These are phyloP conservation scores for Caloenas nicobarica DNA, from an alignment of 2,113 vertebrate species.

Conservation along the genomic window DNA sequence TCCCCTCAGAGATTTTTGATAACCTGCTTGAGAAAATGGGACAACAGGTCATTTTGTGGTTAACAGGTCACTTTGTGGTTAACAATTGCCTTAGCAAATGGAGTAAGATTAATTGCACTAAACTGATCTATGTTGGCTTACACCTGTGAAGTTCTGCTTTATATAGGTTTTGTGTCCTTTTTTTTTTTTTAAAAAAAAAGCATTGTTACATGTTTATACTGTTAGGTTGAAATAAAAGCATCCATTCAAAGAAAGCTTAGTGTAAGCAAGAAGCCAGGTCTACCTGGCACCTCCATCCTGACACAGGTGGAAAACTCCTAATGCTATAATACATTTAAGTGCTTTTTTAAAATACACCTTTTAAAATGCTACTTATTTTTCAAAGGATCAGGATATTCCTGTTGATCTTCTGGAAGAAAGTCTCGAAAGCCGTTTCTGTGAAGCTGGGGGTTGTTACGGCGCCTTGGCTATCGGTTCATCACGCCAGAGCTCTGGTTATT, in stretches of 20 bases:
- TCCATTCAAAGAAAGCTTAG: background rate
- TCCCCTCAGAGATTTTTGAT: background rate
- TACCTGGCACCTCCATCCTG: background rate
- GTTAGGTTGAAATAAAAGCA: background rate
- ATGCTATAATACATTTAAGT: accelerated
- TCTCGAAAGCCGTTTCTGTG: background rate
- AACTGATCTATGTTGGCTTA: background rate
- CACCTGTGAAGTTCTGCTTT: background rate
- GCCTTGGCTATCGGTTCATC: accelerated
- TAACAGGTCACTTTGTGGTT: background rate
- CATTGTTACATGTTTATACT: accelerated
- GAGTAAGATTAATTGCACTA: background rate
- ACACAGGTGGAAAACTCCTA: background rate
- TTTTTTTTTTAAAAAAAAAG: no score
- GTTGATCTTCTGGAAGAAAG: background rate
- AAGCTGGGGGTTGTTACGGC: background rate
- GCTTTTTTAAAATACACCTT: background rate
- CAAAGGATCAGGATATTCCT: background rate
- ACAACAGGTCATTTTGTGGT: background rate
- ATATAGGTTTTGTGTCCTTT: accelerated
- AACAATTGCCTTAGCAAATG: background rate
- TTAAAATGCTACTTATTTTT: background rate
- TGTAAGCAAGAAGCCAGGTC: accelerated
- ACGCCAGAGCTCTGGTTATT: background rate
- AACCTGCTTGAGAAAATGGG: background rate